phyloP scores from a whole-genome alignment of 2,888 invertebrate species.

The Coecobrya sp. region DNA sequence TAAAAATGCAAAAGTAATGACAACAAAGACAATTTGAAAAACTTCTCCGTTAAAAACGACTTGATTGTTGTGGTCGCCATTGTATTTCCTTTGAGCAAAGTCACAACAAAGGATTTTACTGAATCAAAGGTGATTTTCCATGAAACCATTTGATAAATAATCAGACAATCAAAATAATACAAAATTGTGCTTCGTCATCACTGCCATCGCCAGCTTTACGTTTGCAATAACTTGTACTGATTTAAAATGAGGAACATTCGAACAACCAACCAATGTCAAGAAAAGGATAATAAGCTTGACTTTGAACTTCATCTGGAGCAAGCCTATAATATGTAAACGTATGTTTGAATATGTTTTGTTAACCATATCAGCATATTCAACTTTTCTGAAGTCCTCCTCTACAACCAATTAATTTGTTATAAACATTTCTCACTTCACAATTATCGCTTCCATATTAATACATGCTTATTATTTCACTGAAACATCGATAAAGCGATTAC shows the following conservation, averaged over 20 bases:
- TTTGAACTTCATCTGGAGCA: slow-evolving; percentile 30
- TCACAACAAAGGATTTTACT: slow-evolving; percentile 42
- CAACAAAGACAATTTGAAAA: slow-evolving; percentile 53
- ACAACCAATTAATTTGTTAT: slow-evolving; percentile 31
- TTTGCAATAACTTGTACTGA: background rate
- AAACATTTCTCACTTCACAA: background rate
- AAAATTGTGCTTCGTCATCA: slow-evolving; percentile 53
- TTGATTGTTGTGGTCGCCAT: slow-evolving; percentile 56
- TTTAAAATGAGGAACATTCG: background rate
- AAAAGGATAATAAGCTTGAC: slow-evolving; percentile 23
- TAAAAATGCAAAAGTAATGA: slow-evolving; percentile 41
- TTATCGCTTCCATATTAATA: too few relatives aligned
- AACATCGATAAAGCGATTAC: background rate
- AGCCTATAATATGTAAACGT: background rate
- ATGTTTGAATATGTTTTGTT: background rate
- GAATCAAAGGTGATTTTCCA: slow-evolving; percentile 58
- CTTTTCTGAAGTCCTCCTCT: background rate
- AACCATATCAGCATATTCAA: background rate
- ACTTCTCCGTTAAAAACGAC: slow-evolving; percentile 22
- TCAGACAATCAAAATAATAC: slow-evolving; percentile 51
- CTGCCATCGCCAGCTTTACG: background rate
- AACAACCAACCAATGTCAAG: background rate
- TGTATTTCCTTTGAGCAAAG: slow-evolving; percentile 12
- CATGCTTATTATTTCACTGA: background rate
- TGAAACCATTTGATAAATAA: slow-evolving; percentile 50